Conservation (phyloP, 1,140 invertebrate genomes). For the Pseudomyrmex sp. region DNA sequence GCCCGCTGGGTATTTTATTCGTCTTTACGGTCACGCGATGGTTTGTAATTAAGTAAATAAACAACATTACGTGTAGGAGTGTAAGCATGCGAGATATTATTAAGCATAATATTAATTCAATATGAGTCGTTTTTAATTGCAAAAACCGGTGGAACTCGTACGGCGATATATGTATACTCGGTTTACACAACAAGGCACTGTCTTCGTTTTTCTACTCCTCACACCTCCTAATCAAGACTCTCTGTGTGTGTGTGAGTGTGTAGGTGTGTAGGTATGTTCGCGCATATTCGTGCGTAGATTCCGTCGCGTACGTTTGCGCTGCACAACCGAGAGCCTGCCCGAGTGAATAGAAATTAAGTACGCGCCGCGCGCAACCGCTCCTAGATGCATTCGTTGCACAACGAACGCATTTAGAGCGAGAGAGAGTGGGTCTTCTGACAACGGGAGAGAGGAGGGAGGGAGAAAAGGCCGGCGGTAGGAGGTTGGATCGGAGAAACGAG, state of each 20-base stretch:
- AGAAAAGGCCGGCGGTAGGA: neutral
- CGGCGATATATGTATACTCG: too few species aligned
- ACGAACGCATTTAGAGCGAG: slow-evolving; percentile 63
- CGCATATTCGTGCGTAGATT: slow-evolving; percentile 23
- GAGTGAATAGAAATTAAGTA: slow-evolving; percentile 76
- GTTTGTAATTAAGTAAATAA: too few species aligned
- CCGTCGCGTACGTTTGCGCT: slow-evolving; percentile 52
- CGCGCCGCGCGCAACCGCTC: slow-evolving; percentile 70
- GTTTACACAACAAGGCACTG: too few species aligned
- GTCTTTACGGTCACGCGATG: neutral
- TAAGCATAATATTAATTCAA: neutral
- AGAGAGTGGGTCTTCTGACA: neutral
- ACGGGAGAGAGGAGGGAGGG: neutral
- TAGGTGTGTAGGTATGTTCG: neutral
- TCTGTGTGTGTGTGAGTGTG: too few species aligned
- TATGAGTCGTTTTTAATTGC: too few species aligned
- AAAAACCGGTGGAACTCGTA: too few species aligned
- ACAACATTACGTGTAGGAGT: too few species aligned
- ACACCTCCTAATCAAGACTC: too few species aligned
- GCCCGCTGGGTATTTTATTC: too few species aligned
- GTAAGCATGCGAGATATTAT: too few species aligned
- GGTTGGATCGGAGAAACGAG: slow-evolving; percentile 38
- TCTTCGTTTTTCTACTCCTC: neutral
- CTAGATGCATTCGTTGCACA: slow-evolving; percentile 77
- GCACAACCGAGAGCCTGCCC: slow-evolving; percentile 11